Conservation (phyloP, 2,888 invertebrate genomes). For the Dendrolimus pini region DNA sequence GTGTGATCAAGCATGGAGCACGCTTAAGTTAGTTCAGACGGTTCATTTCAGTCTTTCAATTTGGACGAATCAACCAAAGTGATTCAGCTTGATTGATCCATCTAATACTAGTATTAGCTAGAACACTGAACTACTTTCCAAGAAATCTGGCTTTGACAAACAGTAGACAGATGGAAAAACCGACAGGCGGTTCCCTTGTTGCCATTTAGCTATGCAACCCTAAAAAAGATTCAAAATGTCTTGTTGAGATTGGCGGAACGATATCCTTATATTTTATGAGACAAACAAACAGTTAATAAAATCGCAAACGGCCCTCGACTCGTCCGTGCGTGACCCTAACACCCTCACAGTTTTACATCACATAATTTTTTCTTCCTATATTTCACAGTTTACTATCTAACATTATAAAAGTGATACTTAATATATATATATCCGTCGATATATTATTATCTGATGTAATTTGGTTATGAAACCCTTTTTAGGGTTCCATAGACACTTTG, state of each 20-base stretch:
- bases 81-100: neutral
- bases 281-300: conserved; percentile 37
- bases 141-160: neutral
- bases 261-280: conserved; percentile 22
- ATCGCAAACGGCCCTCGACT: conserved; percentile 21
- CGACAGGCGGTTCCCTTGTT: too few relatives aligned
- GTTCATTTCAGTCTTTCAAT: too few relatives aligned
- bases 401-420: conserved; percentile 38
- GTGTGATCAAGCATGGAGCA: too few relatives aligned
- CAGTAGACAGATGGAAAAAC: too few relatives aligned
- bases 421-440: neutral
- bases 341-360: conserved; percentile 35
- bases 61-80: too few relatives aligned
- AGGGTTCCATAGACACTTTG: too few relatives aligned
- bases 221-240: neutral
- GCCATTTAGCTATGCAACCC: neutral
- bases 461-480: too few relatives aligned
- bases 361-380: conserved; percentile 39
- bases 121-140: neutral
- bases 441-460: too few relatives aligned
- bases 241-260: conserved; percentile 10
- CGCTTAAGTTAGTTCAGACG: too few relatives aligned
- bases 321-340: conserved; percentile 31
- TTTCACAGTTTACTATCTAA: conserved; percentile 39
- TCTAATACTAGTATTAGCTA: neutral